Base-by-base conservation (phyloP, 2,113 vertebrate species). In the Passer montanus region DNA sequence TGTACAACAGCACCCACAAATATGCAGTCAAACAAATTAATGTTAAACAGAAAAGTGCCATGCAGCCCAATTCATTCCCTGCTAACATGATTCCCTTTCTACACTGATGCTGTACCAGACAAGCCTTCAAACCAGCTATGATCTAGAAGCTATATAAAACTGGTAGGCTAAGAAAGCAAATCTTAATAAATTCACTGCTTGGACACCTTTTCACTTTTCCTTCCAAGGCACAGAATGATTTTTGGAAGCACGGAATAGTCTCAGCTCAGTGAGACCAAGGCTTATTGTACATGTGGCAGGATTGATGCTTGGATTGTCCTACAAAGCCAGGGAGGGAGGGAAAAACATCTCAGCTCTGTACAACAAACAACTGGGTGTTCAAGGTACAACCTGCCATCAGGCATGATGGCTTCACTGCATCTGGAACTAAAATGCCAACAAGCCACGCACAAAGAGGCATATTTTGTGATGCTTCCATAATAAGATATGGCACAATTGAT, bases 141-240 rank as follows among this genome's bases (percentile, higher is more conserved):
- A 93, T 67, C 52, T 59, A 89, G 82, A 91, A 95, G 68, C 68
- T 93, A 63, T 37, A 84, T 39, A 62, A 94, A 88, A 90, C 11
- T 41, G 39, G n/a, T 69, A 89, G 46, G 84, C 39, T 78, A 82
- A 95, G 94, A 85, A n/a, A 70, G 44, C 49, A 84, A 68, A 59
- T 67, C 52, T 91, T 49, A 86, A 95, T 81, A 91, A 90, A 97
- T 95, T 95, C 94, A 90, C 52, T 90, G 93, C 88, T 96, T 88
- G 91, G 80, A 95, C 82, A 93, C 82, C 79, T 95, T 96, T 96
- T 88, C 79, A 84, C 68, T 91, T 90, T 90, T 39, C 56, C 85
- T 85, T 0, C 1, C 59, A 86, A 88, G 47, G 59, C 63, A 76
- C 11, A 21, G 84, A 92, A 73, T 28, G 72, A 70, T 70, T 90